Percentiles rank a stretch among this genome's conserved stretches.
phyloP scores from a whole-genome alignment of 1,140 invertebrate genomes.

The Sesamia nonagrioides region DNA sequence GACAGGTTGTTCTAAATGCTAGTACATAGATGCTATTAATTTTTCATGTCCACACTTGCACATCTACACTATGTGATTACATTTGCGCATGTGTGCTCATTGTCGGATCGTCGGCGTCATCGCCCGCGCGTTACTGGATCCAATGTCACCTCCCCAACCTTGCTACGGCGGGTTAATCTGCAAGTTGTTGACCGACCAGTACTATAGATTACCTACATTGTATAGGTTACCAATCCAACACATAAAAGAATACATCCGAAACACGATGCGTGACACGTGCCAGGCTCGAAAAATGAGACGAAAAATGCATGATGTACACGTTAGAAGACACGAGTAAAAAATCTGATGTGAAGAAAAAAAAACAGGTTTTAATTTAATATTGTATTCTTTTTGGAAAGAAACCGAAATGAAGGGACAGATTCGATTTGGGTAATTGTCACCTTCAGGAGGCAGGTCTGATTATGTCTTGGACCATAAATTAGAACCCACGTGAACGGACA shows the following conservation, averaged over 20 bases:
- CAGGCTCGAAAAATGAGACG: not conserved
- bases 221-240: conserved; percentile 23
- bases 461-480: conserved; percentile 28
- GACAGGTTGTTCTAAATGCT: not conserved
- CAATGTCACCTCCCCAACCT: conserved; percentile 73
- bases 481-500: conserved; percentile 22
- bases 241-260: conserved; percentile 4
- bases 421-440: conserved; percentile 32
- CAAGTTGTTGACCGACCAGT: conserved; percentile 71
- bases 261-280: conserved; percentile 5
- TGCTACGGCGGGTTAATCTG: conserved; percentile 63
- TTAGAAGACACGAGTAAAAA: not conserved
- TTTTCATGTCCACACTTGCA: conserved; percentile 4
- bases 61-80: not conserved
- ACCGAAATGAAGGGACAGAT: conserved; percentile 16
- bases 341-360: not conserved
- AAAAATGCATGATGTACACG: conserved; percentile 1
- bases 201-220: conserved; percentile 52
- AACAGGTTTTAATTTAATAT: not conserved
- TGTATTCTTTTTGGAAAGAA: conserved; percentile 7
- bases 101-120: conserved; percentile 43
- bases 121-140: conserved; percentile 64
- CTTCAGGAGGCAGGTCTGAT: conserved; percentile 15
- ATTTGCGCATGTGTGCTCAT: conserved; percentile 46
- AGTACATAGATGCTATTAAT: not conserved